These are phyloP conservation scores for Oscheius sp. DNA, from an alignment of 2,888 invertebrate species.

Conservation along the genomic window DNA sequence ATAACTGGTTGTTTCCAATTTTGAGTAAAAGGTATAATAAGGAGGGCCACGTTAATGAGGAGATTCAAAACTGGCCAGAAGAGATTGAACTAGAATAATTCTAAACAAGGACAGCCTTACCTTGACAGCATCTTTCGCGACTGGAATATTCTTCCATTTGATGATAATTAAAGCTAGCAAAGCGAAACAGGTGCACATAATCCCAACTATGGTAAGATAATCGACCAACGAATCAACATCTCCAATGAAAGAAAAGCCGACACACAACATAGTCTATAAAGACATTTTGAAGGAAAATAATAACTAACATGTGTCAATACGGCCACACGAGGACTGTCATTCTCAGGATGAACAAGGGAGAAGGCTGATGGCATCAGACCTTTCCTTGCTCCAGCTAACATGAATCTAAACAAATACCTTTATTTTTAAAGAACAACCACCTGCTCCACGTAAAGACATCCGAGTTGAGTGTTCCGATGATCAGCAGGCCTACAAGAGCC, in stretches of 20 bases:
- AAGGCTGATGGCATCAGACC: slow-evolving; percentile 53
- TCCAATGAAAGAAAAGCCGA: slow-evolving; percentile 50
- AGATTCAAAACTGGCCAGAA: slow-evolving; percentile 46
- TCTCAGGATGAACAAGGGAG: slow-evolving; percentile 48
- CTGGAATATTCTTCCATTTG: slow-evolving; percentile 48
- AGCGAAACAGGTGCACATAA: slow-evolving; percentile 38
- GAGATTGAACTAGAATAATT: slow-evolving; percentile 38
- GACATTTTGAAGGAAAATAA: neutral
- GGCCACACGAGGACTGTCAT: slow-evolving; percentile 50
- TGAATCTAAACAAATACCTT: slow-evolving; percentile 37
- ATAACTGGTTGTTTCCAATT: slow-evolving; percentile 44
- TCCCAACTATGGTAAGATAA: slow-evolving; percentile 48
- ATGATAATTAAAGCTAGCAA: slow-evolving; percentile 45
- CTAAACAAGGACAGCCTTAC: neutral
- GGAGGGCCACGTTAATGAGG: slow-evolving; percentile 41
- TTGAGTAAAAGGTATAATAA: slow-evolving; percentile 46
- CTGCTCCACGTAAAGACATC: slow-evolving; percentile 54
- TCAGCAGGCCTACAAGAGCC: slow-evolving; percentile 46
- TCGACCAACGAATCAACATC: slow-evolving; percentile 47
- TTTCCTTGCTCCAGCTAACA: slow-evolving; percentile 48
- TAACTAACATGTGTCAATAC: slow-evolving; percentile 46
- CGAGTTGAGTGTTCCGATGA: slow-evolving; percentile 51
- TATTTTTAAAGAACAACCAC: neutral
- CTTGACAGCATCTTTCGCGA: slow-evolving; percentile 41
- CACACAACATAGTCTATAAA: slow-evolving; percentile 45